Conservation (phyloP, 53 echinoderm and acorn worm species). For the Paelopatides confundens region DNA sequence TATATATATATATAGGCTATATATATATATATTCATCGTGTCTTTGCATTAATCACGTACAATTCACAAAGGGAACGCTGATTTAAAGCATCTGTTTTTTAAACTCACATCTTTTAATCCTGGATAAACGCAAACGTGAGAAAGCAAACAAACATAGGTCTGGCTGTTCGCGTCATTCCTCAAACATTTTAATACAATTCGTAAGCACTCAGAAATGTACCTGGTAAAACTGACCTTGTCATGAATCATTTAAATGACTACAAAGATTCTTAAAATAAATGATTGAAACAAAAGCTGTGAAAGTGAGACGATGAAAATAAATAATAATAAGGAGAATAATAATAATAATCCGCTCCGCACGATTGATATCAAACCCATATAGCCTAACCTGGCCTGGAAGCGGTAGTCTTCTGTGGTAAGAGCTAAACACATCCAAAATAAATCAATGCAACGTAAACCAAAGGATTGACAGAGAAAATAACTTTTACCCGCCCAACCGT, state of each 20-base stretch:
- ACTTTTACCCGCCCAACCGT: background rate
- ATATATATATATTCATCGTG: no score
- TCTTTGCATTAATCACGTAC: no score
- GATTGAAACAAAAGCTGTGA: background rate
- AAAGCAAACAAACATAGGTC: background rate
- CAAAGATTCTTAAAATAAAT: background rate
- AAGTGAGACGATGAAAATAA: no score
- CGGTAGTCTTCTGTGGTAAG: background rate
- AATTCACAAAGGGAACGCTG: no score
- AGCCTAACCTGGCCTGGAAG: no score
- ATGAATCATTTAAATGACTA: background rate
- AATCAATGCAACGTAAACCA: constrained; percentile 21
- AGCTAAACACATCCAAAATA: background rate
- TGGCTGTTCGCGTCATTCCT: background rate
- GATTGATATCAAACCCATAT: no score
- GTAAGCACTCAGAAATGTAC: background rate
- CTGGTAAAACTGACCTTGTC: background rate
- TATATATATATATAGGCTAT: no score
- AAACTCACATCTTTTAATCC: no score
- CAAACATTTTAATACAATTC: constrained; percentile 1
- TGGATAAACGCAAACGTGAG: background rate
- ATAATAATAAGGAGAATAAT: no score
- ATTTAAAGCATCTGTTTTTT: no score
- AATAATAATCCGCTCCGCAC: no score
- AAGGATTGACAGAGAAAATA: constrained; percentile 13